Conservation (phyloP, 1,140 invertebrate species). For the Pissodes strobi region DNA sequence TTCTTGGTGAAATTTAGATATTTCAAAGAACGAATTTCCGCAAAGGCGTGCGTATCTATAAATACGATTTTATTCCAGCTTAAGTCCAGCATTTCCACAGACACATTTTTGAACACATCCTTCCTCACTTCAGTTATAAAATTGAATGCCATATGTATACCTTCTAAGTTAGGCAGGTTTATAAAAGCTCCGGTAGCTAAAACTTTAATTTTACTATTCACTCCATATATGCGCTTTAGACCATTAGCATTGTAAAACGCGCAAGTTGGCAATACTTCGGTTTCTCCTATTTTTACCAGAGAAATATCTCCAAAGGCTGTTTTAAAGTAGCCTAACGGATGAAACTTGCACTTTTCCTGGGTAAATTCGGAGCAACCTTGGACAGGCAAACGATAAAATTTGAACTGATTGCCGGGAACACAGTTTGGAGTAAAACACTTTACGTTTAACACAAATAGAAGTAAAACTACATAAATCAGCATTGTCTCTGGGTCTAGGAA, state of each 20-base stretch:
- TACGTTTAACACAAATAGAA: neutral
- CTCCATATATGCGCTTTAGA: constrained; percentile 3
- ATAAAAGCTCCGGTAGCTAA: neutral
- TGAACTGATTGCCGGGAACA: constrained; percentile 5
- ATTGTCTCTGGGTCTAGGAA: no score
- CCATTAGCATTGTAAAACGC: neutral
- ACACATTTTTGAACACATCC: constrained; percentile 7
- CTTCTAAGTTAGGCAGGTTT: constrained; percentile 7
- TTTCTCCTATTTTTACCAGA: constrained; percentile 10
- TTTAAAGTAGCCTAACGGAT: neutral
- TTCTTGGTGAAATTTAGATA: constrained; percentile 2
- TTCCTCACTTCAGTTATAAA: constrained; percentile 2
- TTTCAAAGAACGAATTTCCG: neutral
- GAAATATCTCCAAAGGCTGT: neutral
- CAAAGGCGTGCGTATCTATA: constrained; percentile 6
- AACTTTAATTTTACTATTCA: constrained; percentile 8
- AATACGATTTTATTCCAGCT: constrained; percentile 14
- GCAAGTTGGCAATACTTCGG: constrained; percentile 5
- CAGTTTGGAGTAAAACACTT: constrained; percentile 13
- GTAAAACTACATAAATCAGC: neutral
- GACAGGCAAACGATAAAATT: constrained; percentile 12
- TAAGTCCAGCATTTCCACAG: constrained; percentile 1
- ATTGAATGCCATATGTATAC: constrained; percentile 1
- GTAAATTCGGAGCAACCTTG: neutral
- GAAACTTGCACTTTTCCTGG: neutral